Percentiles rank a stretch among this genome's conserved stretches.
Conservation (phyloP, 2,888 invertebrate species). For the Smittia aterrima region DNA sequence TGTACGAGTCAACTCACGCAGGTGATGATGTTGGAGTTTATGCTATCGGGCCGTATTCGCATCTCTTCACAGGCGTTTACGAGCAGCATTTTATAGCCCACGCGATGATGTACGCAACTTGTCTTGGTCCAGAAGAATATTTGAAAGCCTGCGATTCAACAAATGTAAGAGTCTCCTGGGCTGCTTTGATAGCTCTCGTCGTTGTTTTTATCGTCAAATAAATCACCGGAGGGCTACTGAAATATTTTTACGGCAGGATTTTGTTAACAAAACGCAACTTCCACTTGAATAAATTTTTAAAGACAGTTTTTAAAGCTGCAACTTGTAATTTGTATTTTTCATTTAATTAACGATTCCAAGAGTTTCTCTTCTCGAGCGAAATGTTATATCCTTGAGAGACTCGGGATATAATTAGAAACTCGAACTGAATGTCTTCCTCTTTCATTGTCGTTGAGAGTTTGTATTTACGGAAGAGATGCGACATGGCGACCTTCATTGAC, state of each 20-base stretch:
- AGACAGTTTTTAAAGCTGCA: too few relatives aligned
- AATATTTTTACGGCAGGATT: too few relatives aligned
- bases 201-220: neutral
- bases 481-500: conserved; percentile 48
- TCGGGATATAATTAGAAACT: conserved; percentile 42
- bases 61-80: conserved; percentile 29
- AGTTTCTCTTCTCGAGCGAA: neutral
- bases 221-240: too few relatives aligned
- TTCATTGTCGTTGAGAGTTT: conserved; percentile 49
- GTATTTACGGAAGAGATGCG: conserved; percentile 49
- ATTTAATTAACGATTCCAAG: too few relatives aligned
- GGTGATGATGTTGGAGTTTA: conserved; percentile 72
- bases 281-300: too few relatives aligned
- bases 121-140: conserved; percentile 18
- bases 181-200: neutral
- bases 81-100: conserved; percentile 31
- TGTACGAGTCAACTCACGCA: conserved; percentile 62
- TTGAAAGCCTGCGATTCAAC: neutral
- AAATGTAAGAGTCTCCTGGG: neutral
- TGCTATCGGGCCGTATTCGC: conserved; percentile 67
- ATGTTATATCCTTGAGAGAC: neutral
- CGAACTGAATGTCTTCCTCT: conserved; percentile 49
- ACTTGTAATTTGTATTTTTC: too few relatives aligned
- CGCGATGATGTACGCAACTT: conserved; percentile 31
- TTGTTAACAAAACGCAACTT: too few relatives aligned